Base-by-base conservation (phyloP, 2,888 invertebrate genomes). In the Venusia cambrica region DNA sequence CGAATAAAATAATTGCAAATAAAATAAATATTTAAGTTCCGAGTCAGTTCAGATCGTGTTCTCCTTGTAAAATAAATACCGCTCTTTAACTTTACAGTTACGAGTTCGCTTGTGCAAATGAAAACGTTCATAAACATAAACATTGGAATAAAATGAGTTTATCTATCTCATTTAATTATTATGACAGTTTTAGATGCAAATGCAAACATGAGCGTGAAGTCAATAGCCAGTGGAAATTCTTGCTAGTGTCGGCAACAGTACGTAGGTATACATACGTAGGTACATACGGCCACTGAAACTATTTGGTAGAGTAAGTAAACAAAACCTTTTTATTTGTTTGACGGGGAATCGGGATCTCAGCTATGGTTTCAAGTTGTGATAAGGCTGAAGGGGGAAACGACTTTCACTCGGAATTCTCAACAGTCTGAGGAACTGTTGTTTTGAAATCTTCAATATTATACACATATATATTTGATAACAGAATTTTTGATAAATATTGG, bases 91-190 rank as follows among this genome's bases (percentile, higher is more conserved):
- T 76, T 71, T 65, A 78, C 62, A 56, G 33, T 38, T 39, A 16
- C 7, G 16, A 39, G 26, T 39, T 33, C 52, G 54, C 55, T 62
- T 44, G 57, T 46, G 54, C 53, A 54, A 71, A 72, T 73, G 59
- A 66, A 69, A 71, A 62, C 58, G 62, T 66, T 62, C 70, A 61
- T 75, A 73, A 77, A 73, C 58, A 48, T 69, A 62, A 72, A 70
- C 61, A 61, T 59, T 56, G 57, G 61, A 67, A 70, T 68, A 55
- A 67, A 65, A 57, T 45, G 52, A 59, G 61, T 56, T 64, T 54
- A 61, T 62, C 55, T 53, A 51, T 49, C 53, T 45, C 40, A 49
- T 45, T 54, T 57, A 56, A 56, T 57, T 43, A 45, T 45, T 43
- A 47, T 50, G 47, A 47, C 45, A 45, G 34, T 40, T 45, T 43